Conservation (phyloP, 2,888 invertebrate species). For the Cordylochernes scorpioides region DNA sequence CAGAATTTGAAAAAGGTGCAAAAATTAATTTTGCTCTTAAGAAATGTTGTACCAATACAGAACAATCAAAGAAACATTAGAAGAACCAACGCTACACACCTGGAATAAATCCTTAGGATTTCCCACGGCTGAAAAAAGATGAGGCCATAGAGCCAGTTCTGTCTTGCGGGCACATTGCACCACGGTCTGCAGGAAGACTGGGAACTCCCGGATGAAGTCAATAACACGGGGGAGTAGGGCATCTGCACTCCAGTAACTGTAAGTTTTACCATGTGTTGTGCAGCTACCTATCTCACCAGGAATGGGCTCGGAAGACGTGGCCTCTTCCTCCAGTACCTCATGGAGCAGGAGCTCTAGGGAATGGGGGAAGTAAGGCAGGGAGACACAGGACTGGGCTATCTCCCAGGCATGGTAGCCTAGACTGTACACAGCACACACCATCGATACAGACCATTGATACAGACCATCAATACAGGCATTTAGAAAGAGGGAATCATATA, state of each 20-base stretch:
- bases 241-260: slow-evolving; percentile 28
- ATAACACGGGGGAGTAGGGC: slow-evolving; percentile 86
- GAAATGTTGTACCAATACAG: no score
- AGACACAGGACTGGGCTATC: slow-evolving; percentile 73
- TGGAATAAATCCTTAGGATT: slow-evolving; percentile 77
- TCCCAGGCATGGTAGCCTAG: slow-evolving; percentile 96
- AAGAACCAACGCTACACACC: no score
- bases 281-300: slow-evolving; percentile 34
- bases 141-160: slow-evolving; percentile 97
- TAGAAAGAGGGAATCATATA: no score
- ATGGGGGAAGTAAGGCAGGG: slow-evolving; percentile 88
- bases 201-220: slow-evolving; percentile 95
- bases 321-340: slow-evolving; percentile 91
- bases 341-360: slow-evolving; percentile 81
- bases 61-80: no score
- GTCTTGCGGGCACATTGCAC: slow-evolving; percentile 97
- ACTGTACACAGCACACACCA: slow-evolving; percentile 20
- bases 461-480: not conserved
- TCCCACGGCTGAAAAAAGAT: slow-evolving; percentile 83
- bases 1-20: no score
- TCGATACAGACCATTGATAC: slow-evolving; percentile 1
- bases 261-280: not conserved
- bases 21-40: no score
- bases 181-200: slow-evolving; percentile 77
- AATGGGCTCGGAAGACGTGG: slow-evolving; percentile 93